These are phyloP conservation scores for Pammene aurita DNA, from an alignment of 2,888 invertebrate genomes.

Conservation along the genomic window DNA sequence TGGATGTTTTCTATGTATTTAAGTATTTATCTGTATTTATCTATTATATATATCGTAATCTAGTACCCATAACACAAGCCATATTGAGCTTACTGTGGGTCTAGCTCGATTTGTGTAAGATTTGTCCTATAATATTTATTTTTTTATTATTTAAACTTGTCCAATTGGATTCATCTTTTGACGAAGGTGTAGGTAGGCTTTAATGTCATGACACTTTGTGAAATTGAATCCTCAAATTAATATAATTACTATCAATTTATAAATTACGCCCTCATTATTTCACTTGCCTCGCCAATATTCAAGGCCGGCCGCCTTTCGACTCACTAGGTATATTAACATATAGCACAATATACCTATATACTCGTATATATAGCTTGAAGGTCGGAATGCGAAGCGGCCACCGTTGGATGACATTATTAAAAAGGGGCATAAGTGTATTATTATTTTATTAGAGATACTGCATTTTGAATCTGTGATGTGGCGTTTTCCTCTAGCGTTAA, in stretches of 20 bases:
- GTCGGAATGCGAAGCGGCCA: conserved; percentile 48
- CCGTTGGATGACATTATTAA: conserved; percentile 9
- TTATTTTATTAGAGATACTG: not conserved
- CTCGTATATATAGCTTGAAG: conserved; percentile 46
- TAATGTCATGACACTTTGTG: not conserved
- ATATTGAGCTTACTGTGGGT: too few species aligned
- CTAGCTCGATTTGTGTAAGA: too few species aligned
- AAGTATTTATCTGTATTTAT: too few species aligned
- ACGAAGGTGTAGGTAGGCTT: not conserved
- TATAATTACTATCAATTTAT: conserved; percentile 30
- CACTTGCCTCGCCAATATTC: conserved; percentile 48
- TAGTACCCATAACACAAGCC: too few species aligned
- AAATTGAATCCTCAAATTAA: conserved; percentile 11
- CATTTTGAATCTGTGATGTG: not conserved
- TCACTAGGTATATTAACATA: conserved; percentile 67
- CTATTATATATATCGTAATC: too few species aligned
- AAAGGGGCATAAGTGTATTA: conserved; percentile 3
- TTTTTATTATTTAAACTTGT: too few species aligned
- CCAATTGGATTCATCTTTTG: not conserved
- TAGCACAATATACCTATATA: conserved; percentile 61
- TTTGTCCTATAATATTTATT: too few species aligned
- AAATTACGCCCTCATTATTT: conserved; percentile 43
- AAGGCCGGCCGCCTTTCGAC: conserved; percentile 77
- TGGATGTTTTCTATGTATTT: too few species aligned
- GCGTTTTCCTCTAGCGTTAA: conserved; percentile 34